phyloP scores from a whole-genome alignment of 2,888 invertebrate species.

The Myopa tessellatipennis region DNA sequence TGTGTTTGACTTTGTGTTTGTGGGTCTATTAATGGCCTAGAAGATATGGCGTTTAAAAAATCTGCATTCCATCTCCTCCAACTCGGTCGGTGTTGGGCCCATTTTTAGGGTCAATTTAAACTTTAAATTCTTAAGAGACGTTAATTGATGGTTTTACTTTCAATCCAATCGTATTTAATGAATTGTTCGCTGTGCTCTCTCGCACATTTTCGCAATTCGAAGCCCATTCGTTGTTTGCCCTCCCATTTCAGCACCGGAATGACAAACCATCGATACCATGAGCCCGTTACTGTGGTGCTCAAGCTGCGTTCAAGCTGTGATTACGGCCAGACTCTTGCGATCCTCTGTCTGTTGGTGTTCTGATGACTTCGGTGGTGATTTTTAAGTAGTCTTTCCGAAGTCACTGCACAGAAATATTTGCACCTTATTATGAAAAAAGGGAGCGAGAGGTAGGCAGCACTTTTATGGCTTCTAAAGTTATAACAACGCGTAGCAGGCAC shows the following conservation, averaged over 20 bases:
- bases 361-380: neutral
- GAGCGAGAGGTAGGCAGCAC: neutral
- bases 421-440: neutral
- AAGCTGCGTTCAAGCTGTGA: slow-evolving; percentile 17
- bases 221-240: too few species aligned
- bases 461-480: slow-evolving; percentile 16
- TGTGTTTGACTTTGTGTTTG: neutral
- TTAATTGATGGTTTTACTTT: slow-evolving; percentile 51
- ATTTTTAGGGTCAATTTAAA: slow-evolving; percentile 48
- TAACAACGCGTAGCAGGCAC: neutral
- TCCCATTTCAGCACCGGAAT: neutral
- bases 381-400: neutral
- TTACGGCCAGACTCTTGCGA: slow-evolving; percentile 8
- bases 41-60: neutral
- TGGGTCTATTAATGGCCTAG: neutral
- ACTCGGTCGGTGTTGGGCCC: slow-evolving; percentile 26
- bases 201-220: neutral
- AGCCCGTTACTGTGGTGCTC: neutral
- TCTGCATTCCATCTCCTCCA: neutral
- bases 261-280: neutral
- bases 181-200: slow-evolving; percentile 15
- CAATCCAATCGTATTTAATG: slow-evolving; percentile 39
- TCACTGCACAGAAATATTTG: neutral
- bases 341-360: slow-evolving; percentile 9
- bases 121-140: slow-evolving; percentile 41